Base-by-base conservation (phyloP, 2,113 vertebrate species). In the Lepidothrix coronata region DNA sequence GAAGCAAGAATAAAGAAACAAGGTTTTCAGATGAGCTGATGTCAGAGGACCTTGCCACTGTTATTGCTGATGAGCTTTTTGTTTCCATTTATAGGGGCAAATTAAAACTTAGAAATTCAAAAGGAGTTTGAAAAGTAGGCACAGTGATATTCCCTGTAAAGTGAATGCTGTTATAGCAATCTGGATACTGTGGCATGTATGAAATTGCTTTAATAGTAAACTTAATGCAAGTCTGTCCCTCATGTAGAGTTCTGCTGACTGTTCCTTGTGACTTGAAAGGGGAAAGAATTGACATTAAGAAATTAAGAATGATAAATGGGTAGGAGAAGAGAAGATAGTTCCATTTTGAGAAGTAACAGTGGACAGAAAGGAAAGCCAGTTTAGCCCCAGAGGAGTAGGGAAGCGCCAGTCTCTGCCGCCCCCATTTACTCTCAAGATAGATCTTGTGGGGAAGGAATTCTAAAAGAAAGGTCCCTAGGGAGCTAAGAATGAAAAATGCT, bases 381-480 rank as follows among this genome's bases (percentile, higher is more conserved):
- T 66, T 30, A 75, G 41, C 1, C 14, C 4, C 48, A 66, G 46
- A 2, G 1, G 33, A 2, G 1, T 22, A 41, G 0, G 0, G 23
- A 19, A 70, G 4, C 4, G 16, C 6, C 24, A 44, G 39, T 12
- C 6, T 71, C 48, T 62, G 25, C 31, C 6, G 61, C 12, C 35
- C 5, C 3, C 0, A 0, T 39, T 72, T 51, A 14, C 6, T 80
- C 19, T 46, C n/a, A 67, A 17, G 9, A 10, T 37, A 88, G 37
- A 49, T 2, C 21, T 63, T 9, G 0, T 13, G 68, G 43, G 9
- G 23, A 41, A 87, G 23, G 48, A 86, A 78, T 66, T 86, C 39
- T 86, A 37, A 37, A 51, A 55, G 28, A 65, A 78, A 75, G 6
- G 21, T 72, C 13, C 8, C 13, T 72, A 12, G 33, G 31, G 14